Evolutionary conservation across 2,888 invertebrate genomes (phyloP), one percentile per base, ranked within the genome.

Genomic region (Conchocele bisecta): DNA sequence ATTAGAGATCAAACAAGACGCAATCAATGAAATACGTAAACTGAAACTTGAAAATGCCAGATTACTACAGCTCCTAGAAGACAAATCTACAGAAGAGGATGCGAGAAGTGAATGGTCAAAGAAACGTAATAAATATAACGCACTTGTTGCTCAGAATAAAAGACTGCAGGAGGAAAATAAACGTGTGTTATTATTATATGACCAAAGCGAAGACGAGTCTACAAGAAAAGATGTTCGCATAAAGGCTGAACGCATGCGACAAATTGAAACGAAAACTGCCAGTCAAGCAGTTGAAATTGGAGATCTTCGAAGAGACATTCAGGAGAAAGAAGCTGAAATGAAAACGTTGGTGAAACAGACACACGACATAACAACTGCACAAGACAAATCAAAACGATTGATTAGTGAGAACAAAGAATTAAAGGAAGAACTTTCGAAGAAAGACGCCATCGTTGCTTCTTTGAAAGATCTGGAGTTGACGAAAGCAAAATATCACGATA

Each of bases 1-100:
- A 56, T 41, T 76, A n/a, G 76, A 76, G 64, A 76, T 76, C 20
- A 76, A 76, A 46, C 76, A 76, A 59, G 76, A 76, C 41, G 76
- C 76, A 13, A 72, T 76, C 13, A 72, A 61, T 54, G 76, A 76
- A 73, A 76, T 76, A 7, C 31, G 72, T 29, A 76, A 73, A 56
- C 56, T 76, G 2, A 76, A 70, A 63, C 69, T 69, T 33, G 76
- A 76, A 48, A 76, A 76, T 41, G 50, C 22, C 20, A 37, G 69
- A 22, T 46, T 76, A 9, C n/a, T 65, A 3, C 60, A 42, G 17
- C 56, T 76, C 22, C 28, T 76, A 31, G 76, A 76, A 41, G 76
- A 76, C 46, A 76, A 76, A 41, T 48, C 66, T 11, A 63, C 63
- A 2, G 76, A 72, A 31, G 76, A 76, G 53, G 69, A 76, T 51